phyloP scores from a whole-genome alignment of 2,888 invertebrate species.

The Cephus spinipes region DNA sequence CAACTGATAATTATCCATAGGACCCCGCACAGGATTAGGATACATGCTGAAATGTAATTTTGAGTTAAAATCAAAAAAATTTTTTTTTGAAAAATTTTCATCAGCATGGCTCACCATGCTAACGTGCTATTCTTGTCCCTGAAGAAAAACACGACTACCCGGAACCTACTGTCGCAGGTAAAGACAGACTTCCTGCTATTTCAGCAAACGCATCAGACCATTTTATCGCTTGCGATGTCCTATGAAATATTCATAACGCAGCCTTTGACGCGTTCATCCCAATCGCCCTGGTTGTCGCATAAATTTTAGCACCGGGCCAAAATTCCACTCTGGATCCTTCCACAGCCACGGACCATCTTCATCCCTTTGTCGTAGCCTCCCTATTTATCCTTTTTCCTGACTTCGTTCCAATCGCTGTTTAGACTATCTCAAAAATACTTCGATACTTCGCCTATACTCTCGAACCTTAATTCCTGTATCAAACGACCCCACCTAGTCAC shows the following conservation, averaged over 20 bases:
- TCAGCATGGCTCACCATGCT: neutral
- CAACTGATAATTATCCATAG: neutral
- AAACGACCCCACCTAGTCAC: neutral
- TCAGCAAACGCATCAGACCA: neutral
- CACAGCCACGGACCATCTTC: neutral
- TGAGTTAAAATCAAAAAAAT: neutral
- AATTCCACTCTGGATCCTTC: neutral
- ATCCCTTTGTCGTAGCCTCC: neutral
- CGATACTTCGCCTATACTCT: neutral
- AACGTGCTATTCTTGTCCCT: neutral
- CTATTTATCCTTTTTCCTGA: neutral
- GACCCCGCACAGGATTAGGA: too few species aligned
- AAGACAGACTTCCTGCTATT: neutral
- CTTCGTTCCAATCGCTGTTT: neutral
- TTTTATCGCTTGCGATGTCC: neutral
- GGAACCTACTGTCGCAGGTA: neutral
- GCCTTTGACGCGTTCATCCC: neutral
- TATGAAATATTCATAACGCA: neutral
- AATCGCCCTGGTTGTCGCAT: neutral
- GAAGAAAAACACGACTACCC: neutral
- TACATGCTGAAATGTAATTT: neutral
- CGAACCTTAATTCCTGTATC: neutral
- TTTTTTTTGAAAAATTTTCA: fast-evolving
- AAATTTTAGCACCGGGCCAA: neutral
- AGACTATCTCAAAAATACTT: neutral